These are phyloP conservation scores for Conistra vaccinii DNA, from an alignment of 2,888 invertebrate genomes.

Conservation along the genomic window DNA sequence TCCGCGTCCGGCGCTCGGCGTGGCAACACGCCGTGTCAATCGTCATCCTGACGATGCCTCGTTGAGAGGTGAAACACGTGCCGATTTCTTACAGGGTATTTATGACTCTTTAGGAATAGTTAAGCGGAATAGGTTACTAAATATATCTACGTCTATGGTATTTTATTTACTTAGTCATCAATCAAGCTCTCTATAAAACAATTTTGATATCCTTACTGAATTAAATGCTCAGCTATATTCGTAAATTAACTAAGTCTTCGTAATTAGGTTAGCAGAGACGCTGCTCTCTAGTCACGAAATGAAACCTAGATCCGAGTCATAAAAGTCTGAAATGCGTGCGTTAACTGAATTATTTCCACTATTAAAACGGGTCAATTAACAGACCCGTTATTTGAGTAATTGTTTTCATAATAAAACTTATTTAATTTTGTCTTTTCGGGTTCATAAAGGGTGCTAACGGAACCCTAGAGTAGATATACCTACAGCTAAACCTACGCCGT, in stretches of 20 bases:
- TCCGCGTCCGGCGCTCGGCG: too few relatives aligned
- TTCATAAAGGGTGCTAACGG: too few relatives aligned
- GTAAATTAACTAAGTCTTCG: conserved; percentile 10
- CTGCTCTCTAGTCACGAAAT: conserved; percentile 13
- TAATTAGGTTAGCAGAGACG: conserved; percentile 40
- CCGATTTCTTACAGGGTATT: too few relatives aligned
- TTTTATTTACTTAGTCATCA: too few relatives aligned
- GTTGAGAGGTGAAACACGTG: too few relatives aligned
- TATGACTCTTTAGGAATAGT: too few relatives aligned
- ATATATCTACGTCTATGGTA: too few relatives aligned
- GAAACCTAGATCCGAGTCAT: conserved; percentile 52
- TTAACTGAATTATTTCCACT: conserved; percentile 32
- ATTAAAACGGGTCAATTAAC: conserved; percentile 48
- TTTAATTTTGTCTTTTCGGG: background rate
- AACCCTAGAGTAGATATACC: background rate
- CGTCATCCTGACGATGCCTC: too few relatives aligned
- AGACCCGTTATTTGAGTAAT: conserved; percentile 14
- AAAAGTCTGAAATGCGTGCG: conserved; percentile 31
- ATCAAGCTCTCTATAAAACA: conserved; percentile 14
- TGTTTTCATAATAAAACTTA: conserved; percentile 4
- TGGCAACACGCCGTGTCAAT: too few relatives aligned
- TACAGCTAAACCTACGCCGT: background rate
- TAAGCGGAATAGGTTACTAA: too few relatives aligned
- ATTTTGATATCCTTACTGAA: background rate
- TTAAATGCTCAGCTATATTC: conserved; percentile 10